Evolutionary conservation across 2,113 vertebrate species (phyloP).

Genomic region (Pluvianellus socialis): DNA sequence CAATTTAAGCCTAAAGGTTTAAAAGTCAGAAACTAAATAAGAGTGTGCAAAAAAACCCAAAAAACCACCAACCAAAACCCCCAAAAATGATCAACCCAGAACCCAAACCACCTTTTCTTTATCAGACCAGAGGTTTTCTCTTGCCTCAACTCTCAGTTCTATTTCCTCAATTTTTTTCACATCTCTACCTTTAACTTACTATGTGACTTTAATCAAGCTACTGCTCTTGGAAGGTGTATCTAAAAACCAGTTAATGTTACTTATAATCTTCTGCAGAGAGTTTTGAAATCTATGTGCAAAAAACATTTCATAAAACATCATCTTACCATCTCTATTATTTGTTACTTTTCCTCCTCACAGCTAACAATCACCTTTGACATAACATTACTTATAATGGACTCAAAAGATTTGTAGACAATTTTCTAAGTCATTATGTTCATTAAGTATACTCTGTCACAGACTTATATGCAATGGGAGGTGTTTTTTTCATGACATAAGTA

Average conservation of each 20-base stretch:
- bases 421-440: conserved; percentile 16
- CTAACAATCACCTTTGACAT: conserved; percentile 2
- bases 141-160: background rate
- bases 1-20: background rate
- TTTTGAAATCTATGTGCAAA: background rate
- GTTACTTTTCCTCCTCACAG: background rate
- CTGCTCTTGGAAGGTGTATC: background rate
- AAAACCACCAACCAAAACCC: too few relatives aligned
- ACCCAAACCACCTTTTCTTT: background rate
- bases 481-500: background rate
- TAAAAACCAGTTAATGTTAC: background rate
- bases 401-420: background rate
- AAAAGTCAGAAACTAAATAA: background rate
- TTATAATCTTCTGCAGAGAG: background rate
- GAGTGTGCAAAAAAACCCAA: background rate
- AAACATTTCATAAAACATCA: background rate
- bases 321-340: background rate
- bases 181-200: background rate
- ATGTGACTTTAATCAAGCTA: background rate
- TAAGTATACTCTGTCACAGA: background rate
- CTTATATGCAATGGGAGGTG: background rate
- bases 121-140: background rate
- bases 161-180: background rate
- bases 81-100: too few relatives aligned
- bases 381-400: background rate